phyloP scores from a whole-genome alignment of 2,113 vertebrate genomes.

The Mirounga angustirostris region DNA sequence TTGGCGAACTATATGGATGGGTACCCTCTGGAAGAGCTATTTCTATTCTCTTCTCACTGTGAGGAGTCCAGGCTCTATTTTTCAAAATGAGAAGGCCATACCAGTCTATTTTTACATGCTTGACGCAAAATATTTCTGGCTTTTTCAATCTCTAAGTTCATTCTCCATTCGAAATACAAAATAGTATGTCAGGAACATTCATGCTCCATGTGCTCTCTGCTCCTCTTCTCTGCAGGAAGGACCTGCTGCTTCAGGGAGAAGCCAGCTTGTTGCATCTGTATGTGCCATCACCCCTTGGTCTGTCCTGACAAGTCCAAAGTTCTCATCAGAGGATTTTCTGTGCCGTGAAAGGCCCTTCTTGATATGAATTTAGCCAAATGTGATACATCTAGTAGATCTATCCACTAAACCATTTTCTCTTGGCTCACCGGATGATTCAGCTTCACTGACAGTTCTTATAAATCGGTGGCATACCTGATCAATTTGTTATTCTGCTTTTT shows the following conservation, averaged over 20 bases:
- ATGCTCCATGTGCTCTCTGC: not conserved
- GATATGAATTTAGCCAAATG: not conserved
- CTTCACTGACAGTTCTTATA: slow-evolving; percentile 20
- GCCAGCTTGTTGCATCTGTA: slow-evolving; percentile 93
- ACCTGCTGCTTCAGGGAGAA: slow-evolving; percentile 92
- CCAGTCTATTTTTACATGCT: slow-evolving; percentile 91
- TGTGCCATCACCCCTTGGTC: slow-evolving; percentile 89
- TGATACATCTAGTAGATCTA: not conserved
- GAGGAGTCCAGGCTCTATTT: slow-evolving; percentile 77
- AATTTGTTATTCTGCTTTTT: slow-evolving; percentile 59
- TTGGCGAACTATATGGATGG: slow-evolving; percentile 92
- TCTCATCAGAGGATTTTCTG: slow-evolving; percentile 59
- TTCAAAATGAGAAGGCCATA: slow-evolving; percentile 91
- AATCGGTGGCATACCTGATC: slow-evolving; percentile 54
- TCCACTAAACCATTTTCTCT: not conserved
- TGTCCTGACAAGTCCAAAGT: slow-evolving; percentile 62
- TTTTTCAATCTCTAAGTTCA: slow-evolving; percentile 74
- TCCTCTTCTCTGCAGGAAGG: slow-evolving; percentile 87
- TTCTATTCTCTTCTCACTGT: slow-evolving; percentile 81
- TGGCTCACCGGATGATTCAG: not conserved
- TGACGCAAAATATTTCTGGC: slow-evolving; percentile 94
- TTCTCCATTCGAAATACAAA: not conserved
- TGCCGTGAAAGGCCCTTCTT: not conserved
- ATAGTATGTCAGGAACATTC: slow-evolving; percentile 24
- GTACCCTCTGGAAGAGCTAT: slow-evolving; percentile 89